Evolutionary conservation across 2,888 invertebrate species (phyloP).

Genomic region (Hypolimnas misippus): DNA sequence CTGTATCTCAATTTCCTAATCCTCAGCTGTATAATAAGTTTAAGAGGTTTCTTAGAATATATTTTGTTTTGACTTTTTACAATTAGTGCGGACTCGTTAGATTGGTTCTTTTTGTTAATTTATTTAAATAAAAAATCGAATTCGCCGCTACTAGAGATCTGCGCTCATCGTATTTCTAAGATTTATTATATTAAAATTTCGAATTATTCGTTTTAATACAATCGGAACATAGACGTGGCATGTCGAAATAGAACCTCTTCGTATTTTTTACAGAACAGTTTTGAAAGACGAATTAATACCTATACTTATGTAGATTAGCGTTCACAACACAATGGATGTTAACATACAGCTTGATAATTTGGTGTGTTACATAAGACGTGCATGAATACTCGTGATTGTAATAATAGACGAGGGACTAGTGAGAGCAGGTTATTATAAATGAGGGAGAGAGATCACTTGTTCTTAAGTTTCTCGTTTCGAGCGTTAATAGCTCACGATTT

Average conservation of each 20-base stretch:
- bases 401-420: slow-evolving; percentile 64
- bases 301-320: slow-evolving; percentile 83
- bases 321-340: slow-evolving; percentile 74
- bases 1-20: slow-evolving; percentile 33
- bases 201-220: slow-evolving; percentile 52
- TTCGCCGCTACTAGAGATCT: background rate
- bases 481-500: slow-evolving; percentile 77
- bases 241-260: slow-evolving; percentile 68
- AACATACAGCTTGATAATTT: slow-evolving; percentile 77
- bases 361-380: slow-evolving; percentile 72
- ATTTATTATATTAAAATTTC: slow-evolving; percentile 67
- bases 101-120: background rate
- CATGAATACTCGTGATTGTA: slow-evolving; percentile 71
- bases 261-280: slow-evolving; percentile 75
- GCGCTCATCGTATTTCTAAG: background rate
- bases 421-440: slow-evolving; percentile 75
- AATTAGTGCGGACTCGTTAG: slow-evolving; percentile 8
- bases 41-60: slow-evolving; percentile 17
- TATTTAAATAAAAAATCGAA: background rate
- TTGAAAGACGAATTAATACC: slow-evolving; percentile 82
- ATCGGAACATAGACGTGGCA: slow-evolving; percentile 37
- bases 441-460: slow-evolving; percentile 70
- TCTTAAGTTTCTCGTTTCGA: slow-evolving; percentile 49
- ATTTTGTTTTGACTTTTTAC: slow-evolving; percentile 28
- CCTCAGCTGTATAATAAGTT: slow-evolving; percentile 21